A percentile compares a stretch with the other conserved stretches of the same genome.
phyloP scores from a whole-genome alignment of 2,888 invertebrate species.

The Mythimna pallens region DNA sequence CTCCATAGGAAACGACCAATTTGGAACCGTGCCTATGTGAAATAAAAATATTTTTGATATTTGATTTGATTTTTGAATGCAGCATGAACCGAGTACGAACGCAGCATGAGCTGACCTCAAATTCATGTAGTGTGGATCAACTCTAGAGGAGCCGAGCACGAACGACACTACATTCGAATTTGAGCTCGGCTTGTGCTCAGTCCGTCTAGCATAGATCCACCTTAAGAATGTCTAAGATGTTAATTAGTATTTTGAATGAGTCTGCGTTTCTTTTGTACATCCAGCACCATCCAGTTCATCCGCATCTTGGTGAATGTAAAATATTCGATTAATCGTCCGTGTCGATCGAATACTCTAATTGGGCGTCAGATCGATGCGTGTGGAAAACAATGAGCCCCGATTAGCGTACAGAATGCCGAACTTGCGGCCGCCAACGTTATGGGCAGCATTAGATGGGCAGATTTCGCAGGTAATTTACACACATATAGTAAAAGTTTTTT shows the following conservation, averaged over 20 bases:
- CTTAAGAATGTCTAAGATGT: neutral
- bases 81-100: too few species aligned
- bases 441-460: conserved; percentile 16
- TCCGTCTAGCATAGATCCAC: too few species aligned
- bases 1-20: too few species aligned
- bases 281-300: conserved; percentile 37
- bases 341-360: conserved; percentile 78
- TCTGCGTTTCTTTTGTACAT: neutral
- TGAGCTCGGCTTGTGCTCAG: too few species aligned
- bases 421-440: conserved; percentile 31
- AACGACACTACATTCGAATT: too few species aligned
- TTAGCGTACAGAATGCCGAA: conserved; percentile 54
- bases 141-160: too few species aligned
- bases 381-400: conserved; percentile 74
- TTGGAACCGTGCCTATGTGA: too few species aligned
- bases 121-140: too few species aligned
- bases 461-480: conserved; percentile 12
- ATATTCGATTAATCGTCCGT: conserved; percentile 75
- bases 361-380: conserved; percentile 77
- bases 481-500: neutral
- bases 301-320: conserved; percentile 62
- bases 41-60: too few species aligned
- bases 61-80: too few species aligned
- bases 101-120: too few species aligned
- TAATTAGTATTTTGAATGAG: neutral